Base-by-base conservation (phyloP, 2,797 vertebrate genomes). In the Furcifer pardalis region DNA sequence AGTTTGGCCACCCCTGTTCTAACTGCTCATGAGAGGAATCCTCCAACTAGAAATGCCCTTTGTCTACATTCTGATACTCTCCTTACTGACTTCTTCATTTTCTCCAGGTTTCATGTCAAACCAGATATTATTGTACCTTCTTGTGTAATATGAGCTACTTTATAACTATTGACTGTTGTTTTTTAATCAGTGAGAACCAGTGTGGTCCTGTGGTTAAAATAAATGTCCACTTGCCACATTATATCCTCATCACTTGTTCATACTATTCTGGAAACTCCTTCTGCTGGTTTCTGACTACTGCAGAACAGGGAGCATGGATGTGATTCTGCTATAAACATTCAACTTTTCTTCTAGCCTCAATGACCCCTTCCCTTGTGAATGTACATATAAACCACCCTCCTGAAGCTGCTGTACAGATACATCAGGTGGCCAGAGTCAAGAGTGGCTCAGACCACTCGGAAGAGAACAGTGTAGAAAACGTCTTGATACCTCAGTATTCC, bases 331-430 rank as follows among this genome's bases (percentile, higher is more conserved):
- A 27, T 44, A 76, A 77, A 49, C 25, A 2, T 78, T 86, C 74
- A 92, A 88, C 49, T 84, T 65, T 84, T 94, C 63, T 93, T 92
- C n/a, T 95, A 99, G 98, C 93, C 83, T 98, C 97, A 2, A 92
- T 97, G 91, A 97, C 97, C 86, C 98, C 98, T 74, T 98, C 98
- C 13, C 90, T 99, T 96, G 98, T 99, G 91, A 98, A 98, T 0
- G 98, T 99, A 87, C 98, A 99, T 89, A 97, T 99, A 83, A 97
- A 97, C 88, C 98, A 99, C 90, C 98, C 98, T 35, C 97, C 97
- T 0, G 98, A 98, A 90, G 97, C 98, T 1, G 97, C 97, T 0
- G 97, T 99, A 88, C 97, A 98, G 90, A 93, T 99, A 91, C 98
- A 99, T 91, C 98, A 99, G 94, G 98, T 99, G 85, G 98, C 98